Percentiles rank a stretch among this genome's conserved stretches.
Conservation (phyloP, 2,888 invertebrate species). For the Scaeva pyrastri region DNA sequence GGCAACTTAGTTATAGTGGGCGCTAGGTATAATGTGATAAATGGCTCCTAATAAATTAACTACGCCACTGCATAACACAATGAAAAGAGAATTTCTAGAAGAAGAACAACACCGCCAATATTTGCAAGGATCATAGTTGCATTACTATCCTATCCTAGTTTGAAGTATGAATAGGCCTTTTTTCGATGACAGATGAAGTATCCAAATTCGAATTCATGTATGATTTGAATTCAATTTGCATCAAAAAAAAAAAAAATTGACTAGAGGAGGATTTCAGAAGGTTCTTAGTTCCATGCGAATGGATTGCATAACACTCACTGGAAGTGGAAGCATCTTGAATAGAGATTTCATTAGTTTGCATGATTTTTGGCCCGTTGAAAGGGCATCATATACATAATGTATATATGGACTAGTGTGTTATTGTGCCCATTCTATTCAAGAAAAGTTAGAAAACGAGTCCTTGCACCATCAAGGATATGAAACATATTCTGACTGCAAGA, state of each 20-base stretch:
- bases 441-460: slow-evolving; percentile 40
- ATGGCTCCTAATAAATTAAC: too few species aligned
- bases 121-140: not conserved
- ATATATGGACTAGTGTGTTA: not conserved
- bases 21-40: too few species aligned
- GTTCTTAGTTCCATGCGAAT: not conserved
- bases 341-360: slow-evolving; percentile 47
- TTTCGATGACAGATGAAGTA: not conserved
- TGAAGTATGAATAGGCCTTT: not conserved
- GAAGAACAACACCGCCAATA: not conserved
- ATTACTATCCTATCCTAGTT: slow-evolving; percentile 3
- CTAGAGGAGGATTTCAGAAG: not conserved
- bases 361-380: slow-evolving; percentile 10
- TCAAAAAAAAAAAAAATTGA: slow-evolving; percentile 7
- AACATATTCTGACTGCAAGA: slow-evolving; percentile 24
- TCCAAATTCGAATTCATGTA: not conserved
- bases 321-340: slow-evolving; percentile 63
- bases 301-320: slow-evolving; percentile 40
- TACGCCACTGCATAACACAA: too few species aligned
- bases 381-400: too few species aligned
- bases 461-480: slow-evolving; percentile 42
- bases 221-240: slow-evolving; percentile 14
- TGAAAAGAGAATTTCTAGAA: too few species aligned
- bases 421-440: slow-evolving; percentile 57
- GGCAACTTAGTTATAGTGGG: too few species aligned